Evolutionary conservation across 1,140 invertebrate species (phyloP).

Genomic region (Catajapyx aquilonaris): DNA sequence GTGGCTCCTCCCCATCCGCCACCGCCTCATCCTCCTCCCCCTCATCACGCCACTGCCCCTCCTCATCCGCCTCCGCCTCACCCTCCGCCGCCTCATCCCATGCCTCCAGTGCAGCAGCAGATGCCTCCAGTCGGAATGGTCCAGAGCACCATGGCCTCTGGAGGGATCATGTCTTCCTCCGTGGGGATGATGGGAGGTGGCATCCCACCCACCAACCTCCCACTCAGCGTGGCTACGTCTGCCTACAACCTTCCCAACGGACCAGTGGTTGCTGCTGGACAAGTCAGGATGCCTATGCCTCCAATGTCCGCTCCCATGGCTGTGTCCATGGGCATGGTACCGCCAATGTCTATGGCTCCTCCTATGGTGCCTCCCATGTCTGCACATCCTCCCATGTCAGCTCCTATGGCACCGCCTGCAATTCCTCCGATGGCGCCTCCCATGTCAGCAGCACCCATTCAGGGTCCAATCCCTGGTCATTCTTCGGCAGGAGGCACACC

Average conservation of each 20-base stretch:
- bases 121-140: constrained; percentile 3
- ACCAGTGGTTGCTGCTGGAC: constrained; percentile 13
- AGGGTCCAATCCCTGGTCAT: constrained; percentile 14
- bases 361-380: constrained; percentile 7
- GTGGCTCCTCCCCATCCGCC: constrained; percentile 5
- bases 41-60: constrained; percentile 7
- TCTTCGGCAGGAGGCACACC: constrained; percentile 19
- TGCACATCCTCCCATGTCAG: constrained; percentile 9
- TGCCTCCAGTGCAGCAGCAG: constrained; percentile 8
- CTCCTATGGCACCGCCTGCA: constrained; percentile 8
- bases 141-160: not conserved
- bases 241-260: constrained; percentile 15
- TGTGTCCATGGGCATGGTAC: constrained; percentile 2
- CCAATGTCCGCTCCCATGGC: not conserved
- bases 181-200: constrained; percentile 7
- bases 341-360: constrained; percentile 3
- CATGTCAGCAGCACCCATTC: constrained; percentile 11
- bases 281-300: constrained; percentile 7
- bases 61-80: constrained; percentile 14
- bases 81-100: constrained; percentile 14
- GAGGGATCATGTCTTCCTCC: too few relatives aligned
- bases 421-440: constrained; percentile 8
- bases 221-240: constrained; percentile 5
- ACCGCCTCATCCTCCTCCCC: constrained; percentile 8
- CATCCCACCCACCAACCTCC: constrained; percentile 4